These are phyloP conservation scores for Anthophora plumipes DNA, from an alignment of 2,888 invertebrate species.

Conservation along the genomic window DNA sequence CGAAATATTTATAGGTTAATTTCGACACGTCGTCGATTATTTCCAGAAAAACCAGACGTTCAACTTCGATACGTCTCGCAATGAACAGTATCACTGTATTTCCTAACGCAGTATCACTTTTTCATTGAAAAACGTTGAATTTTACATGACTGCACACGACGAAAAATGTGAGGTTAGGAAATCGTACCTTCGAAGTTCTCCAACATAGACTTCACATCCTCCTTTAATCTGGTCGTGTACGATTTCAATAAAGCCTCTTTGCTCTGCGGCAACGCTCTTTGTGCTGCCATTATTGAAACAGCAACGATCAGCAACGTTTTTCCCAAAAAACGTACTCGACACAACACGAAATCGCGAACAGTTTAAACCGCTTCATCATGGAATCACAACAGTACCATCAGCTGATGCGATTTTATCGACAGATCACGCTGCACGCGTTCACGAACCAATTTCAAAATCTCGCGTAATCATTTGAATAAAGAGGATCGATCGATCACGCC, in stretches of 20 bases:
- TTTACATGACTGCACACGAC: background rate
- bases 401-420: conserved; percentile 47
- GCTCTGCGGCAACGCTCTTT: conserved; percentile 92
- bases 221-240: conserved; percentile 96
- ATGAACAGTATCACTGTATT: background rate
- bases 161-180: conserved; percentile 56
- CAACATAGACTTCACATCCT: conserved; percentile 98
- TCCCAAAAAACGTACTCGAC: background rate
- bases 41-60: background rate
- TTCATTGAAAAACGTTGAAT: background rate
- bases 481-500: background rate
- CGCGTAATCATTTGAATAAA: background rate
- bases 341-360: background rate
- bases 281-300: conserved; percentile 79
- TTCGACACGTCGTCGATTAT: background rate
- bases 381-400: conserved; percentile 25
- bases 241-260: conserved; percentile 98
- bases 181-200: conserved; percentile 96
- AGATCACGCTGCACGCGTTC: background rate
- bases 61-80: fast-evolving
- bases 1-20: background rate
- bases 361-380: background rate
- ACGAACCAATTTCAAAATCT: background rate
- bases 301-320: background rate
- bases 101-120: too few species aligned